Evolutionary conservation across 2,113 vertebrate genomes (phyloP).

Genomic region (Leucoraja erinaceus): DNA sequence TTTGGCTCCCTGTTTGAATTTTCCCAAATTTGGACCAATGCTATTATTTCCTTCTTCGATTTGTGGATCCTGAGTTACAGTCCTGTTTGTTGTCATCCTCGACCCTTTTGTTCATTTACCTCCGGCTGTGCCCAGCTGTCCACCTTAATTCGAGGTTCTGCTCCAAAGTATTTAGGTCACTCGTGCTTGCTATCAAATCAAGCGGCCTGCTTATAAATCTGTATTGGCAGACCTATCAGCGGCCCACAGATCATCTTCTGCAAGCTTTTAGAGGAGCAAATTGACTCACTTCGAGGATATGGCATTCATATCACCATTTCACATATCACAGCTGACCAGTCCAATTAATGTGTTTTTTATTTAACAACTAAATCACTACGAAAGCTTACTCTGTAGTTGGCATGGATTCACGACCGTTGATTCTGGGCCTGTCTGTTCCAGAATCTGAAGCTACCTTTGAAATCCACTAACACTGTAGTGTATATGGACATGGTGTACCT

Average conservation of each 20-base stretch:
- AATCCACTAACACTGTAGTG: background rate
- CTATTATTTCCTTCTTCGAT: background rate
- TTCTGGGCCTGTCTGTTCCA: background rate
- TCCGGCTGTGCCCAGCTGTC: background rate
- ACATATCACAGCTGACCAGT: background rate
- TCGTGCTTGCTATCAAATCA: background rate
- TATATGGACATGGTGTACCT: no score
- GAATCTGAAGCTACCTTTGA: background rate
- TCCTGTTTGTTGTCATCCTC: background rate
- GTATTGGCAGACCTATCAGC: background rate
- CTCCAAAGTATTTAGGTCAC: conserved; percentile 9
- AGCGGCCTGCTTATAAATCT: background rate
- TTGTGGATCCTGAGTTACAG: background rate
- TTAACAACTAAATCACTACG: background rate
- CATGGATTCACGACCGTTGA: background rate
- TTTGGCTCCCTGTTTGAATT: background rate
- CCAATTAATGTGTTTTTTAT: background rate
- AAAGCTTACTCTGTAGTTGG: background rate
- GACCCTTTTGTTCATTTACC: background rate
- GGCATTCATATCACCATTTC: background rate
- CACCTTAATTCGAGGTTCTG: background rate
- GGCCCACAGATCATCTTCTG: background rate
- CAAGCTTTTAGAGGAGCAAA: background rate
- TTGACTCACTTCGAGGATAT: background rate
- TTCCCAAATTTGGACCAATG: background rate